Evolutionary conservation across 2,888 invertebrate species (phyloP), one percentile per base, ranked within the genome.

Genomic region (Papilio protenor): DNA sequence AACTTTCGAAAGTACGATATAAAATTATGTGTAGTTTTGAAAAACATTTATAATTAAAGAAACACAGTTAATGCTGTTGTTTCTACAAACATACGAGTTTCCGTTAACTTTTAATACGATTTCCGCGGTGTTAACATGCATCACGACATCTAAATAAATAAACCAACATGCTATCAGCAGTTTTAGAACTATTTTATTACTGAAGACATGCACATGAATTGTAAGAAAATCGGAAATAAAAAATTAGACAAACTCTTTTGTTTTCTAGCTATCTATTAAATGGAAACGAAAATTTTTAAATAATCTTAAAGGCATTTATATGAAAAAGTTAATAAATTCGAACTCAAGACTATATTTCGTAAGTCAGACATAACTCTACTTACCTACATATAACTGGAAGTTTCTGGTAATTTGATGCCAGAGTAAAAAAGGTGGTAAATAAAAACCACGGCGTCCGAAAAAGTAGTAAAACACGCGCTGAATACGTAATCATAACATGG

Each of bases 401-500:
- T 40, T 40, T 40, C 12, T 40, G 45, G 45, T 21, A 45, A 45
- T 21, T 69, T 45, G 12, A 21, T 45, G 12, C 12, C n/a, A 45
- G n/a, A 45, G n/a, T 69, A 40, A 40, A 69, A 69, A n/a, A 40
- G n/a, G n/a, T 21, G 11, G 66, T 21, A 45, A 45, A 45, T 45
- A 45, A 45, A 66, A 45, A 40, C 66, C 66, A n/a, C 66, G 45
- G 12, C 66, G 45, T 21, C 16, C 33, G 64, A n/a, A 69, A 69
- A 69, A 21, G 18, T 21, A 21, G 45, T 45, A 21, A 69, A 45
- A 69, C 21, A 6, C 45, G 45, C 11, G 45, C 40, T n/a, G 66
- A 45, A 69, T 69, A 66, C 66, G n/a, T 45, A 69, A 69, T 69
- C n/a, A 69, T n/a, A 45, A 69, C 66, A 69, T 40, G 11, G 61